These are phyloP conservation scores for Microhierax caerulescens DNA, from an alignment of 2,797 vertebrate species.

Conservation along the genomic window DNA sequence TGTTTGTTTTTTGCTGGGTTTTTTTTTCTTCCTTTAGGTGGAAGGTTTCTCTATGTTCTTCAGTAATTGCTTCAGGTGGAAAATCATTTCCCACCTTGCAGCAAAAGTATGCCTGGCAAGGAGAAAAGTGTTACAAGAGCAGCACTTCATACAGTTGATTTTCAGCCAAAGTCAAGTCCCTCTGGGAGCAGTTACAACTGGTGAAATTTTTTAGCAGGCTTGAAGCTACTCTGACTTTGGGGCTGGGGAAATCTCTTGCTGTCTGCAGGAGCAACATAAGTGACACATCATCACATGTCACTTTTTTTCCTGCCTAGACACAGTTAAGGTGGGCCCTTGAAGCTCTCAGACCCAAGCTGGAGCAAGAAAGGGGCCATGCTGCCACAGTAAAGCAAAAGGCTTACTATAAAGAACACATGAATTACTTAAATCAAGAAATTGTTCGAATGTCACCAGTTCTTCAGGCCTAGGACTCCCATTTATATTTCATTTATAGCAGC, in stretches of 20 bases:
- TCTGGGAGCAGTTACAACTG: background rate
- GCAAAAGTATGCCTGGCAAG: conserved; percentile 22
- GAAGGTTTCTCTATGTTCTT: background rate
- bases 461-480: background rate
- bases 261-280: background rate
- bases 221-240: background rate
- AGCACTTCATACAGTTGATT: conserved; percentile 11
- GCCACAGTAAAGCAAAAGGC: background rate
- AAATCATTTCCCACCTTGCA: conserved; percentile 21
- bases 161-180: conserved; percentile 9
- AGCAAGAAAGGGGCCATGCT: background rate
- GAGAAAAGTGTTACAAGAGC: background rate
- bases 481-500: background rate
- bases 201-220: background rate
- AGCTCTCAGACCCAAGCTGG: background rate
- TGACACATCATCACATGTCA: background rate
- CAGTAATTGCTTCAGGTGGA: background rate
- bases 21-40: background rate
- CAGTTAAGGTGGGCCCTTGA: background rate
- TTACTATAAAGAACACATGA: background rate
- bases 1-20: background rate
- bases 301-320: background rate
- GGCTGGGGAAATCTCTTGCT: background rate
- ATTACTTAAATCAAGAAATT: background rate
- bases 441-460: background rate